Conservation (phyloP, 1,140 invertebrate species). For the Cardiocondyla obscurior region DNA sequence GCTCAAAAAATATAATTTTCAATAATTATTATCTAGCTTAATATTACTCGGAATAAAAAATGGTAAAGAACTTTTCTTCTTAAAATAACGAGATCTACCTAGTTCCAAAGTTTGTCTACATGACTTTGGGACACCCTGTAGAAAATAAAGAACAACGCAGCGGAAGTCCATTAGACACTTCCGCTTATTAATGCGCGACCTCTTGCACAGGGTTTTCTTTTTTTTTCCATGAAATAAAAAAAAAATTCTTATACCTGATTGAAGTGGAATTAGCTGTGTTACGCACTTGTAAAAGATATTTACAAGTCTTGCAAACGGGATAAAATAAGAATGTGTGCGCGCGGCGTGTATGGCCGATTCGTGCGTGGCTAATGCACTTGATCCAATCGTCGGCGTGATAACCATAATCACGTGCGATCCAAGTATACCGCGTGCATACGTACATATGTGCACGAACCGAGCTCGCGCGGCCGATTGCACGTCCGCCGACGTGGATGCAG, state of each 20-base stretch:
- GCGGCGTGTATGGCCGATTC: conserved; percentile 57
- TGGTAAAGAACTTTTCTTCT: too few species aligned
- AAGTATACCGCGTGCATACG: conserved; percentile 44
- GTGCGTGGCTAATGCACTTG: conserved; percentile 77
- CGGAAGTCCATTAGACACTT: conserved; percentile 67
- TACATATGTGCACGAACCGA: conserved; percentile 4
- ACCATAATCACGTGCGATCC: conserved; percentile 72
- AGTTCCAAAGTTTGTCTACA: too few species aligned
- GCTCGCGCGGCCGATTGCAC: conserved; percentile 34
- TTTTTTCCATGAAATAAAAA: conserved; percentile 31
- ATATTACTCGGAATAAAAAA: too few species aligned
- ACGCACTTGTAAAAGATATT: background rate
- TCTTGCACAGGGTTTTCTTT: conserved; percentile 19
- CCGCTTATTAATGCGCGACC: conserved; percentile 62
- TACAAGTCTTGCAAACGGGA: background rate
- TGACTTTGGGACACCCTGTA: too few species aligned
- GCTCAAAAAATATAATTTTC: too few species aligned
- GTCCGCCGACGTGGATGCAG: conserved; percentile 15
- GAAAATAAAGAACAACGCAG: conserved; percentile 63
- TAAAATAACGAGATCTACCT: too few species aligned
- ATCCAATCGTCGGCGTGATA: conserved; percentile 74
- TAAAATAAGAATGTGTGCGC: conserved; percentile 42
- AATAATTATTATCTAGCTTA: too few species aligned
- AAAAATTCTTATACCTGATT: conserved; percentile 29
- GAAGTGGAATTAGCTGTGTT: conserved; percentile 10